Evolutionary conservation across 2,888 invertebrate genomes (phyloP).

Genomic region (Tillus elongatus): DNA sequence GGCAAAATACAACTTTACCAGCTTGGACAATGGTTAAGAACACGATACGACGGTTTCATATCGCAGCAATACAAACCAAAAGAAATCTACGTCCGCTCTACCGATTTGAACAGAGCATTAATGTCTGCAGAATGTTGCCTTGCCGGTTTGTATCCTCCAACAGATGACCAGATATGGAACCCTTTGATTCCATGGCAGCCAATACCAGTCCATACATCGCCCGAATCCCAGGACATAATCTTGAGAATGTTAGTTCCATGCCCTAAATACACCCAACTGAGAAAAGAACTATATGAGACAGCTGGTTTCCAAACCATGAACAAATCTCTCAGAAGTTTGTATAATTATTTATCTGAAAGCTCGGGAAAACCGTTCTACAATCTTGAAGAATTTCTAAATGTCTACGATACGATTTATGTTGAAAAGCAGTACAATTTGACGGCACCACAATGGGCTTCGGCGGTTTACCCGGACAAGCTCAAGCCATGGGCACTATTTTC

Average conservation of each 20-base stretch:
- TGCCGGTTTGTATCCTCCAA: constrained; percentile 60
- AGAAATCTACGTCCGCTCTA: constrained; percentile 53
- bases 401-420: constrained; percentile 10
- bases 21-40: constrained; percentile 60
- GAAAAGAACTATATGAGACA: no score
- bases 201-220: constrained; percentile 57
- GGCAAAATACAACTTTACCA: constrained; percentile 65
- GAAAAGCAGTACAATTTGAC: constrained; percentile 8
- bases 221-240: constrained; percentile 33
- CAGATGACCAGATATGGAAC: constrained; percentile 49
- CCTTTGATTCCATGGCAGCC: constrained; percentile 55
- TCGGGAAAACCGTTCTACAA: constrained; percentile 6
- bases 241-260: constrained; percentile 6
- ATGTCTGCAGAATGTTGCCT: constrained; percentile 72
- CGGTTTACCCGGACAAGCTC: constrained; percentile 7
- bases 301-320: no score
- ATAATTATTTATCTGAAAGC: constrained; percentile 7
- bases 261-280: background rate
- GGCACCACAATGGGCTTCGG: constrained; percentile 8
- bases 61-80: constrained; percentile 43
- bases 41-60: constrained; percentile 54
- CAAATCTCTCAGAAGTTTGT: no score
- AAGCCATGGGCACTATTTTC: no score
- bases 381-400: background rate
- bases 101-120: constrained; percentile 74